phyloP scores from a whole-genome alignment of 2,797 vertebrate genomes.

The Alca torda region DNA sequence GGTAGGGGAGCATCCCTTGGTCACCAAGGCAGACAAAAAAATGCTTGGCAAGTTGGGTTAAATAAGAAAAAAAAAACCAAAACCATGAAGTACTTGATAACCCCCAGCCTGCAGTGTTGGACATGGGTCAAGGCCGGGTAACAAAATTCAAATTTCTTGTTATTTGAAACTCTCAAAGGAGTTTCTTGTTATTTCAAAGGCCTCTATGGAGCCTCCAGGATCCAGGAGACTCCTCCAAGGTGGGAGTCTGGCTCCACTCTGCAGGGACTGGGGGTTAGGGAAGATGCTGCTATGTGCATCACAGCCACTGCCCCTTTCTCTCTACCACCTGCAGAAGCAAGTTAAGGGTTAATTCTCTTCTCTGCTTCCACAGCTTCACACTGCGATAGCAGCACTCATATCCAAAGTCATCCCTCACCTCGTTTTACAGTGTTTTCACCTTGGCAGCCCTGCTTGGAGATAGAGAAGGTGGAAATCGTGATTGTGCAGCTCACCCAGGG shows the following conservation, averaged over 20 bases:
- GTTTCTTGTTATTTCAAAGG: neutral
- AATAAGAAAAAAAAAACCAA: neutral
- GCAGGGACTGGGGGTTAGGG: neutral
- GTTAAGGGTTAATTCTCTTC: neutral
- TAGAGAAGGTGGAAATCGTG: neutral
- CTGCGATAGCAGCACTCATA: neutral
- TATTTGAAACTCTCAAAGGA: neutral
- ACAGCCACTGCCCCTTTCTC: neutral
- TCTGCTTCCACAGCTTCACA: neutral
- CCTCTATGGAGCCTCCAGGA: neutral
- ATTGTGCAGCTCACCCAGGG: rapidly evolving
- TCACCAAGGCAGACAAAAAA: neutral
- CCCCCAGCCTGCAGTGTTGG: no score
- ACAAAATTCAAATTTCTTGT: neutral
- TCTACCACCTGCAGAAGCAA: neutral
- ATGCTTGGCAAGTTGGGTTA: neutral
- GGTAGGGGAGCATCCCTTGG: neutral
- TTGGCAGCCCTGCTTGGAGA: neutral
- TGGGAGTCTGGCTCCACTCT: neutral
- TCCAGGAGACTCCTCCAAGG: neutral
- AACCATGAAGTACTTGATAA: neutral
- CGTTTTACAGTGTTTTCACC: neutral
- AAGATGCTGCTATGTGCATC: rapidly evolving
- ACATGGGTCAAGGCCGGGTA: neutral
- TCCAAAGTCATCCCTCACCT: neutral